These are phyloP conservation scores for Cosmopolites sordidus DNA, from an alignment of 2,888 invertebrate species.

Conservation along the genomic window DNA sequence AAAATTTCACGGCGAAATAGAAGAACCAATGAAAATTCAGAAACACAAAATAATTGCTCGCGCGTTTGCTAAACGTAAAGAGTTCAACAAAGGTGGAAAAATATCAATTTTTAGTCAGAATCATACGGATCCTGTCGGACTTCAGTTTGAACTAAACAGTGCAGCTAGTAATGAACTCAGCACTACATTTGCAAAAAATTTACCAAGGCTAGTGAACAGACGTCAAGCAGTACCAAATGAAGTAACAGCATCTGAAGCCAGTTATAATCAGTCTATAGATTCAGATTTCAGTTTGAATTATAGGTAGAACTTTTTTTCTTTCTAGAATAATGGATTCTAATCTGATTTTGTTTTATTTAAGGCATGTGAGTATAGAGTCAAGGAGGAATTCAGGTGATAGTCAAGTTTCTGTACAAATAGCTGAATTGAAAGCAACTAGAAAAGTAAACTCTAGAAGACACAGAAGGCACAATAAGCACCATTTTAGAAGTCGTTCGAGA, in stretches of 20 bases:
- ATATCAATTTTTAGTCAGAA: slow-evolving; percentile 85
- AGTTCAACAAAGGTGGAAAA: slow-evolving; percentile 76
- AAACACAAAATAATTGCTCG: slow-evolving; percentile 90
- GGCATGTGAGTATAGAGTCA: slow-evolving; percentile 81
- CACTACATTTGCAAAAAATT: slow-evolving; percentile 86
- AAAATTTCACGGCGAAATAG: slow-evolving; percentile 68
- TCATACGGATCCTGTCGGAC: slow-evolving; percentile 85
- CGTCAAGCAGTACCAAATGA: slow-evolving; percentile 74
- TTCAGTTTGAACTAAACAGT: slow-evolving; percentile 68
- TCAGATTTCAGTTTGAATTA: slow-evolving; percentile 45
- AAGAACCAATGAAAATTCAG: slow-evolving; percentile 66
- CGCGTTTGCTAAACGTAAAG: slow-evolving; percentile 82
- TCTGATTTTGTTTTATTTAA: slow-evolving; percentile 31
- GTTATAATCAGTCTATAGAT: slow-evolving; percentile 55
- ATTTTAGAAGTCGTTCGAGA: slow-evolving; percentile 37
- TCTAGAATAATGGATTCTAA: neutral
- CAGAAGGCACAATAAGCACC: slow-evolving; percentile 43
- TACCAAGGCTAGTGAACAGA: slow-evolving; percentile 76
- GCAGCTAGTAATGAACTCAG: slow-evolving; percentile 78
- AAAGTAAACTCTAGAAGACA: slow-evolving; percentile 52
- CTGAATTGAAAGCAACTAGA: slow-evolving; percentile 70
- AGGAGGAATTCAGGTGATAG: slow-evolving; percentile 84
- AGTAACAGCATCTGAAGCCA: slow-evolving; percentile 52
- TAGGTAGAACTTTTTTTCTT: slow-evolving; percentile 8
- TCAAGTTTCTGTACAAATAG: slow-evolving; percentile 78